Evolutionary conservation across 2,113 vertebrate genomes (phyloP).

Genomic region (Colistium nudipinnis): DNA sequence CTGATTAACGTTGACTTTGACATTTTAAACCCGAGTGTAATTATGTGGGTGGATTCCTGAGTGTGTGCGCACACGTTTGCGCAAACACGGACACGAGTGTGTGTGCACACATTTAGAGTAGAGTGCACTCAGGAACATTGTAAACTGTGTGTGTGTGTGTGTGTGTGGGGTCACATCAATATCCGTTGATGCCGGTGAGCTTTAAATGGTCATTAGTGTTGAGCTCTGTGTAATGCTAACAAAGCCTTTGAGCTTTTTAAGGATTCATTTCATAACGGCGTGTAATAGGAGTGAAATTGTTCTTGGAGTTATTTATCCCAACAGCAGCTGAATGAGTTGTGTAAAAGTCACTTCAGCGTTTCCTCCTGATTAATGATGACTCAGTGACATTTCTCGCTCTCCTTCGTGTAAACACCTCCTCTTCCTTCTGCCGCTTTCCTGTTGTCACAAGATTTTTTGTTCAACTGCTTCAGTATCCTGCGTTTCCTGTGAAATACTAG

Average conservation of each 20-base stretch:
- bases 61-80: not conserved
- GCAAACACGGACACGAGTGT: not conserved
- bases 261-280: not conserved
- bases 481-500: not conserved
- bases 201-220: constrained; percentile 7
- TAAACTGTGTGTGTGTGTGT: too few species aligned
- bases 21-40: too few species aligned
- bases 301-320: not conserved
- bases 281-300: not conserved
- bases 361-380: constrained; percentile 3
- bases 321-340: not conserved
- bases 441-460: constrained; percentile 2
- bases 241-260: not conserved
- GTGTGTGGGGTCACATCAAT: not conserved
- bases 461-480: not conserved
- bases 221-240: not conserved
- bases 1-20: too few species aligned
- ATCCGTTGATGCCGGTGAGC: not conserved
- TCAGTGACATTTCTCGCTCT: not conserved
- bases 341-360: not conserved
- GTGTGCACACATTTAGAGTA: not conserved
- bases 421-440: not conserved
- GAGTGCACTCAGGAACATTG: not conserved
- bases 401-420: not conserved
- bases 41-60: too few species aligned